phyloP scores from a whole-genome alignment of 1,140 invertebrate genomes.

The Monochamus saltuarius region DNA sequence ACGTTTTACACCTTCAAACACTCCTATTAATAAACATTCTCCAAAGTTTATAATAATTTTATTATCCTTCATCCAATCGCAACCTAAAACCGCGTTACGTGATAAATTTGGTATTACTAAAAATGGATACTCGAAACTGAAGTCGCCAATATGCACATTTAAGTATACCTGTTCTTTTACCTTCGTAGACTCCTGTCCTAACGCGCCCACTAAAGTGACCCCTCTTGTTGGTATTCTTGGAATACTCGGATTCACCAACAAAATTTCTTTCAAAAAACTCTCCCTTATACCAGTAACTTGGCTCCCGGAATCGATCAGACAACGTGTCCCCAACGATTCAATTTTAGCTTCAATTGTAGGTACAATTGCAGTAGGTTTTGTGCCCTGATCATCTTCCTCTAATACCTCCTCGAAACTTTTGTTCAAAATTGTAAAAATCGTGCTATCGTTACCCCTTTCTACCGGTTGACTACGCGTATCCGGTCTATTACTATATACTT shows the following conservation, averaged over 20 bases:
- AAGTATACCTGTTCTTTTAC: constrained; percentile 26
- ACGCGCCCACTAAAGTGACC: constrained; percentile 26
- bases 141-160: not conserved
- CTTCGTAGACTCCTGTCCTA: constrained; percentile 28
- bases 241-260: constrained; percentile 12
- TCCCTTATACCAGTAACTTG: constrained; percentile 39
- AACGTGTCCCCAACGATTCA: not conserved
- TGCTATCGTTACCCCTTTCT: no score
- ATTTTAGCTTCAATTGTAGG: not conserved
- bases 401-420: not conserved
- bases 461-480: no score
- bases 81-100: constrained; percentile 30
- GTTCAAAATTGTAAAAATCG: no score
- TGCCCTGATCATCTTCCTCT: not conserved
- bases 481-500: no score
- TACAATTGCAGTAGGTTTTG: not conserved
- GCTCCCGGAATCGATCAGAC: constrained; percentile 34
- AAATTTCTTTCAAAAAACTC: constrained; percentile 23
- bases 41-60: constrained; percentile 17
- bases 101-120: constrained; percentile 31
- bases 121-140: constrained; percentile 18
- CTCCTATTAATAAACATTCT: not conserved
- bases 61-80: constrained; percentile 36
- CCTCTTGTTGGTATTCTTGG: constrained; percentile 30
- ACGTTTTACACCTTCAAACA: not conserved